phyloP scores from a whole-genome alignment of 2,888 invertebrate genomes.

The Sarcophaga caerulescens region DNA sequence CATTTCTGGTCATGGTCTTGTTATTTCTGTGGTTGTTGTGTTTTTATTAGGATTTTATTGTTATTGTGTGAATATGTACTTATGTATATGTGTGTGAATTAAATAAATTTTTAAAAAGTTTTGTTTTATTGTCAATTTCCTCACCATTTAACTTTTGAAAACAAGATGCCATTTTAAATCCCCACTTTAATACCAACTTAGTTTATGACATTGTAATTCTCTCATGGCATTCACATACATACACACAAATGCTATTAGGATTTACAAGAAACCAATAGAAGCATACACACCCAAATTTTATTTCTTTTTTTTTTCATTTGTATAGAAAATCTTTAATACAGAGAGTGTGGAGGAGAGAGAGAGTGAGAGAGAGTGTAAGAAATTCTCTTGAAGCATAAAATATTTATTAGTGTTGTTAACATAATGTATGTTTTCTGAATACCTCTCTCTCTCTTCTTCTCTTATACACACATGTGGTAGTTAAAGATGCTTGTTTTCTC shows the following conservation, averaged over 20 bases:
- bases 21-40: slow-evolving; percentile 20
- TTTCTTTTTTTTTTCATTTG: neutral
- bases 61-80: neutral
- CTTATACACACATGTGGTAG: too few relatives aligned
- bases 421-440: slow-evolving; percentile 13
- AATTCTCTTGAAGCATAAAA: slow-evolving; percentile 61
- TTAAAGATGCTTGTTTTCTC: too few relatives aligned
- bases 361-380: neutral
- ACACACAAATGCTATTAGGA: slow-evolving; percentile 3
- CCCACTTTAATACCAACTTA: slow-evolving; percentile 57
- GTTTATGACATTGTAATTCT: slow-evolving; percentile 53
- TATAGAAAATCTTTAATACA: too few relatives aligned
- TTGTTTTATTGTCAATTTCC: slow-evolving; percentile 64
- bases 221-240: slow-evolving; percentile 14
- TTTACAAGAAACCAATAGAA: neutral
- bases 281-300: neutral
- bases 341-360: too few relatives aligned
- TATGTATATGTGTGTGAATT: slow-evolving; percentile 12
- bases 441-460: too few relatives aligned
- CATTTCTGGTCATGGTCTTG: neutral
- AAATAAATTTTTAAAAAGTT: slow-evolving; percentile 51
- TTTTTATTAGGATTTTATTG: neutral
- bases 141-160: slow-evolving; percentile 63
- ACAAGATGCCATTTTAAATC: slow-evolving; percentile 61
- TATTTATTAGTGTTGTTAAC: slow-evolving; percentile 66